phyloP scores from a whole-genome alignment of 2,888 invertebrate genomes.

The Idaea aversata region DNA sequence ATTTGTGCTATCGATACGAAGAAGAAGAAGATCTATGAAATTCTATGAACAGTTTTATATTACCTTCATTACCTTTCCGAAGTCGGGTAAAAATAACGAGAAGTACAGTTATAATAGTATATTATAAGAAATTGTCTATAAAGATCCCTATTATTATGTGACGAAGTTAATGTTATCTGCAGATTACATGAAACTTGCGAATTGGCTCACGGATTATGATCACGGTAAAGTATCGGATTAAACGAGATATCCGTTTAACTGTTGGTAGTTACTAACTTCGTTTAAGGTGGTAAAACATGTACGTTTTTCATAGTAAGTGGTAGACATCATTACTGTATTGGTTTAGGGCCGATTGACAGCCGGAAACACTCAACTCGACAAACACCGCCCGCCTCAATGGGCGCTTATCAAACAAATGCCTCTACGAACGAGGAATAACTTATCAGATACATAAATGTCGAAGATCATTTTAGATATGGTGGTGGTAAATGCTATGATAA shows the following conservation, averaged over 20 bases:
- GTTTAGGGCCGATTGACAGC: conserved; percentile 51
- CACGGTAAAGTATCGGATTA: conserved; percentile 41
- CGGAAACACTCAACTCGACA: conserved; percentile 50
- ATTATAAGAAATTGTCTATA: neutral
- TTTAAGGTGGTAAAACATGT: conserved; percentile 40
- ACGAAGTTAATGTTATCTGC: conserved; percentile 30
- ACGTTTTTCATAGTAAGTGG: conserved; percentile 48
- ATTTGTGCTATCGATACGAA: too few species aligned
- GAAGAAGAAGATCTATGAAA: too few species aligned
- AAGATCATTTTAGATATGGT: neutral
- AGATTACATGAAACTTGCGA: conserved; percentile 31
- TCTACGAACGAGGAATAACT: conserved; percentile 32
- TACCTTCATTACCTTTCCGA: too few species aligned
- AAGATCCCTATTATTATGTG: neutral
- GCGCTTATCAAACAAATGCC: conserved; percentile 34
- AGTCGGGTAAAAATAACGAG: too few species aligned
- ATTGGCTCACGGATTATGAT: conserved; percentile 31
- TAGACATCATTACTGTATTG: conserved; percentile 57
- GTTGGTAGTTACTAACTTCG: conserved; percentile 17
- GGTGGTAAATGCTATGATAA: neutral
- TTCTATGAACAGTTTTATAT: too few species aligned
- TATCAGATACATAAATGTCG: conserved; percentile 13
- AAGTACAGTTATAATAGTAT: too few species aligned
- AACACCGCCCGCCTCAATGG: conserved; percentile 41
- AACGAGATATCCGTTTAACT: conserved; percentile 39